These are phyloP conservation scores for Pipistrellus pipistrellus DNA, from an alignment of 2,797 vertebrate genomes.

Conservation along the genomic window DNA sequence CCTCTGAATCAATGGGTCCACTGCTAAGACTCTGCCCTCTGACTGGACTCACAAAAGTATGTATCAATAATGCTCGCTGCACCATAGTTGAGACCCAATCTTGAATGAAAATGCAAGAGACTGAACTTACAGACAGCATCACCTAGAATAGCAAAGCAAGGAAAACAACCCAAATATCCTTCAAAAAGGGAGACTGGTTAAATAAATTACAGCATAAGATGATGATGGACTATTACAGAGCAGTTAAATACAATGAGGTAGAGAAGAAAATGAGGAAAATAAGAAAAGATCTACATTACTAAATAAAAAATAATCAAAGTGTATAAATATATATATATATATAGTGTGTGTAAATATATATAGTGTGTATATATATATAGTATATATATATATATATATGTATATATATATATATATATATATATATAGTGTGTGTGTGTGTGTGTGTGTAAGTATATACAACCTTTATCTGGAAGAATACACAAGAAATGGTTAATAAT, in stretches of 20 bases:
- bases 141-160: not conserved
- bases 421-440: no score
- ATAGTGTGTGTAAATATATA: rapidly evolving
- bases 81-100: not conserved
- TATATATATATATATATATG: no score
- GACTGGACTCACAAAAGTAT: not conserved
- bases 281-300: not conserved
- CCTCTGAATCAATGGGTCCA: not conserved
- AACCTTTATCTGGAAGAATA: not conserved
- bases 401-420: no score
- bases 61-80: not conserved
- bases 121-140: not conserved
- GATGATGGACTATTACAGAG: rapidly evolving
- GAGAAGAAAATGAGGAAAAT: not conserved
- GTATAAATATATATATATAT: no score
- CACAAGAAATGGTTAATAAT: not conserved
- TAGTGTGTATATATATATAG: no score
- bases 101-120: not conserved
- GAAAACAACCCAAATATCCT: not conserved
- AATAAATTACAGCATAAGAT: not conserved
- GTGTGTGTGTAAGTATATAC: not conserved
- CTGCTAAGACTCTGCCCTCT: no score
- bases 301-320: not conserved
- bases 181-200: not conserved
- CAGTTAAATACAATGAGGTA: not conserved